phyloP scores from a whole-genome alignment of 2,113 vertebrate species.

The Ictidomys tridecemlineatus region DNA sequence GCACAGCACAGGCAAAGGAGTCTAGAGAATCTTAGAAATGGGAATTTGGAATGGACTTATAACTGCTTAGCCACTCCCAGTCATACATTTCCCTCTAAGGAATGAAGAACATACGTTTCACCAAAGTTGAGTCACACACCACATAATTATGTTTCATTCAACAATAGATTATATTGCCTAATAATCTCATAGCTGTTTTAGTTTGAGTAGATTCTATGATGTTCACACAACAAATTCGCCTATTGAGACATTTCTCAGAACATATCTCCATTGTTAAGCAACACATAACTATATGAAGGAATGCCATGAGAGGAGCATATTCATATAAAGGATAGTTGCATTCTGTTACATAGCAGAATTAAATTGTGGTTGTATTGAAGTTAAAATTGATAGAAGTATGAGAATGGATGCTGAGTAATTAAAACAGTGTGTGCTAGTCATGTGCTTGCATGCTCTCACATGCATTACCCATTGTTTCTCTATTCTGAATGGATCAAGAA shows the following conservation, averaged over 20 bases:
- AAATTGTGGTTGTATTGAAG: neutral
- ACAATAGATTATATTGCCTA: neutral
- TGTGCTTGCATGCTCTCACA: neutral
- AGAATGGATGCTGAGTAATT: neutral
- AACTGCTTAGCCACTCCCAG: neutral
- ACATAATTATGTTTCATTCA: neutral
- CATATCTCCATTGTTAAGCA: neutral
- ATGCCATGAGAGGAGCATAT: neutral
- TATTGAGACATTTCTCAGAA: neutral
- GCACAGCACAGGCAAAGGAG: neutral
- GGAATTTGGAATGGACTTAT: neutral
- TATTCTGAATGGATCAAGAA: neutral
- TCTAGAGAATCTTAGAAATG: neutral
- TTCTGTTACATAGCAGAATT: neutral
- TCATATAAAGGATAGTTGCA: neutral
- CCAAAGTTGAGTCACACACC: neutral
- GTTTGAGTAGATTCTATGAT: neutral
- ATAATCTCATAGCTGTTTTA: neutral
- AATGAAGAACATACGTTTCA: neutral
- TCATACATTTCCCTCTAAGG: neutral
- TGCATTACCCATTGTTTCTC: neutral
- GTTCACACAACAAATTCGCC: neutral
- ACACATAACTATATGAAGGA: neutral
- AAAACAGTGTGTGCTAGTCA: neutral
- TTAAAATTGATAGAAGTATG: neutral